Base-by-base conservation (phyloP, 2,888 invertebrate species). In the Drosophila fungiperda region DNA sequence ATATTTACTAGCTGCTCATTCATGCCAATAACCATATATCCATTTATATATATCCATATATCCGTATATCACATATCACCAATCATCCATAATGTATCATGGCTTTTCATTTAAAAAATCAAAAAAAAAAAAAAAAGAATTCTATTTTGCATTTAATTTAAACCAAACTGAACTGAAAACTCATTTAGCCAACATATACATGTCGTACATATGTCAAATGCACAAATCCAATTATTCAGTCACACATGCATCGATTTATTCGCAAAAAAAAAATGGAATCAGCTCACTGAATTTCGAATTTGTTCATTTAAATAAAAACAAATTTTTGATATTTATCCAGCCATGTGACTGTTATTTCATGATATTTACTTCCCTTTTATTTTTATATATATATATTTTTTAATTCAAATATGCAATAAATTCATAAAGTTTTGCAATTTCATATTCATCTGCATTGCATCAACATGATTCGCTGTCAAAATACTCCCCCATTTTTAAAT, bases 221-320 rank as follows among this genome's bases (percentile, higher is more conserved):
- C 79, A 80, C 68, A 76, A 71, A 76, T 82, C 83, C 75, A 71
- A 83, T 86, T 78, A 83, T 75, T 61, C 73, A 60, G 65, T 68
- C 61, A 45, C 69, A 69, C 79, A 78, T 74, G 65, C 67, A 59
- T 63, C 62, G 50, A 59, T 75, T 72, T 68, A 73, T 73, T 59
- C 61, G 62, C 59, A 57, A 57, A 74, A 53, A 23, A 26, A 26
- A 29, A 29, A 29, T 29, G 29, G 12, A 74, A 78, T 81, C 70
- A 70, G 75, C 40, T 83, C 87, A 84, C 61, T 75, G 87, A 71
- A 57, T 53, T 57, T 38, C 20, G 17, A 58, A 58, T 73, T 57
- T 67, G 33, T 66, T 23, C 3, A 17, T 45, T 64, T 42, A 17
- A 49, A 55, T 23, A 45, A 49, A 62, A 49, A 42, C 29, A 62